phyloP scores from a whole-genome alignment of 2,888 invertebrate species.

The Eucera pruinosa region DNA sequence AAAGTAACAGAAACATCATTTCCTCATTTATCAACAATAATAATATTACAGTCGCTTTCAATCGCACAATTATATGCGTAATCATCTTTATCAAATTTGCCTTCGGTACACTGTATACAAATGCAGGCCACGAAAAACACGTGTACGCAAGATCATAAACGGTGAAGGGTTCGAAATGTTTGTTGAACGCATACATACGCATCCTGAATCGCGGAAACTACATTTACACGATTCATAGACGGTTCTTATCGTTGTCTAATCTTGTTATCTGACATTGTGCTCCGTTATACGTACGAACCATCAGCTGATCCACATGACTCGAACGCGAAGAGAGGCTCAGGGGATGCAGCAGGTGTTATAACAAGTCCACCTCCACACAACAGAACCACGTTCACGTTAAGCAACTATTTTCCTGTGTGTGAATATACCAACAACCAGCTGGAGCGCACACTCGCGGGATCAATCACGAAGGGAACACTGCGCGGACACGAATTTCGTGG shows the following conservation, averaged over 20 bases:
- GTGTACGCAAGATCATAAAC: slow-evolving; percentile 13
- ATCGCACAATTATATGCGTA: too few relatives aligned
- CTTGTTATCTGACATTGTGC: slow-evolving; percentile 2
- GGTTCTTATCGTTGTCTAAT: not conserved
- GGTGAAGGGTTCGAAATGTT: not conserved
- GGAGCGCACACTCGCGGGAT: slow-evolving; percentile 70
- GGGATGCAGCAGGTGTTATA: slow-evolving; percentile 62
- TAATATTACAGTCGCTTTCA: too few relatives aligned
- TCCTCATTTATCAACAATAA: too few relatives aligned
- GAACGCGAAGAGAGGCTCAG: slow-evolving; percentile 8
- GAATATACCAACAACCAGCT: slow-evolving; percentile 65
- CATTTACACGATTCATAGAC: not conserved
- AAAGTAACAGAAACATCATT: too few relatives aligned
- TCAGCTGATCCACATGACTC: slow-evolving; percentile 51
- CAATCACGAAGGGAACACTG: slow-evolving; percentile 66
- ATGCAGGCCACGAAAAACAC: slow-evolving; percentile 13
- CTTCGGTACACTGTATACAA: too few relatives aligned
- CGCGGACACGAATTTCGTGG: slow-evolving; percentile 70
- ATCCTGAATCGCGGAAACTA: slow-evolving; percentile 2
- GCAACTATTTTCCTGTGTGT: slow-evolving; percentile 55
- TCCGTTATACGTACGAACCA: slow-evolving; percentile 55
- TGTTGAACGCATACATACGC: not conserved
- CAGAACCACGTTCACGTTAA: slow-evolving; percentile 43
- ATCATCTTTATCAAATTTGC: too few relatives aligned
- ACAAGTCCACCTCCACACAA: slow-evolving; percentile 47